Percentiles rank a stretch among this genome's conserved stretches.
These are phyloP conservation scores for Siderastrea radians DNA, from an alignment of 92 coral and sea anemone species.

Conservation along the genomic window DNA sequence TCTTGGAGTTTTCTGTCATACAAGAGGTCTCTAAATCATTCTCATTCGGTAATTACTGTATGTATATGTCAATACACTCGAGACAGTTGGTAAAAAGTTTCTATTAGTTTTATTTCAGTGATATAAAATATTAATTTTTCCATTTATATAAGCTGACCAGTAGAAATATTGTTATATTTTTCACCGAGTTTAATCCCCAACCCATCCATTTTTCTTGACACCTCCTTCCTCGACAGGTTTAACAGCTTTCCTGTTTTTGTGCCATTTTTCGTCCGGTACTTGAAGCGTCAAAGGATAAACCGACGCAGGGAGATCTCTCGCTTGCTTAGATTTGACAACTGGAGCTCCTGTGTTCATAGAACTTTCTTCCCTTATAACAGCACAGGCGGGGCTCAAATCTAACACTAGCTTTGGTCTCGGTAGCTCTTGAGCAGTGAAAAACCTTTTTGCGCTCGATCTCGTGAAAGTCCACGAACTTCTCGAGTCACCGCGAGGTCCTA, in stretches of 20 bases:
- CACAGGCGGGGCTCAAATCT: conserved; percentile 7
- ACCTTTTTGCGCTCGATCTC: conserved; percentile 29
- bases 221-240: not conserved
- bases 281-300: conserved; percentile 41
- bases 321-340: not conserved
- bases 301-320: not conserved
- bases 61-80: not conserved
- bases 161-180: not conserved
- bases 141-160: not conserved
- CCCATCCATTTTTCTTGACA: conserved; percentile 47
- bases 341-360: conserved; percentile 20
- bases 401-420: conserved; percentile 23
- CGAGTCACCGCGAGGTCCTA: conserved; percentile 36
- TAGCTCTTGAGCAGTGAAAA: conserved; percentile 22
- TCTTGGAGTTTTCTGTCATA: not conserved
- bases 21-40: not conserved
- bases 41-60: not conserved
- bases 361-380: conserved; percentile 31
- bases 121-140: not conserved
- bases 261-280: conserved; percentile 21
- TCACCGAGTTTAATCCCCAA: not conserved
- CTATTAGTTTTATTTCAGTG: not conserved
- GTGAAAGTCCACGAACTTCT: conserved; percentile 51
- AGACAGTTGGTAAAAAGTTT: not conserved
- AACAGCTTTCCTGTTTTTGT: not conserved